Base-by-base conservation (phyloP, 1,140 invertebrate genomes). In the Drosophila mojavensis region DNA sequence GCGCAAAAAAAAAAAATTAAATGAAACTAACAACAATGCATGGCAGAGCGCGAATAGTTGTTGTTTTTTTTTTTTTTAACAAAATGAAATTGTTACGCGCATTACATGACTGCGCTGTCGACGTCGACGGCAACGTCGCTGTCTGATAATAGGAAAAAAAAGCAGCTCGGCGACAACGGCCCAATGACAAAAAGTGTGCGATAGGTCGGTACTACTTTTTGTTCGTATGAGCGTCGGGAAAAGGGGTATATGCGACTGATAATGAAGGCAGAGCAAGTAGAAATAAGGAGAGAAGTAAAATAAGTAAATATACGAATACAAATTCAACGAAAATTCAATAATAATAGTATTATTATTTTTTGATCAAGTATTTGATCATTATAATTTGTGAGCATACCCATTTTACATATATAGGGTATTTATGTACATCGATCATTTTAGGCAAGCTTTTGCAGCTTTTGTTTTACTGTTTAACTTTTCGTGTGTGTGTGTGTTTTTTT, bases 161-260 rank as follows among this genome's bases (percentile, higher is more conserved):
- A 78, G 39, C 17, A 68, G 28, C 33, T 43, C 26, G 28, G 11
- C 56, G 67, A 83, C 77, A 73, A 53, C 64, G 66, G 80, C 66
- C 80, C 83, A 88, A 88, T 88, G 78, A 78, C 69, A 88, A 89
- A 88, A 88, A 88, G 51, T 80, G 80, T 88, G 83, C 84, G 83
- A 88, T 88, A 88, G 84, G 84, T 88, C 84, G 84, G 84, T 78
- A 65, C 43, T 60, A 64, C 48, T 54, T 39, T 15, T 33, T 33
- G 30, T 33, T 6, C 6, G 30, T 5, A 33, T 33, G 30, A 33
- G 1, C 30, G 7, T 4, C 7, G 6, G n/a, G 5, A 9, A 4
- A 9, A 11, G 2, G 43, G 58, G 15, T 33, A 30, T 60, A 24
- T 33, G 2, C 13, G 41, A n/a, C 24, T 24, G 3, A 7, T 4